Percentiles rank a stretch among this genome's conserved stretches.
Evolutionary conservation across 2,113 vertebrate genomes (phyloP).

Genomic region (Thalassoma bifasciatum): DNA sequence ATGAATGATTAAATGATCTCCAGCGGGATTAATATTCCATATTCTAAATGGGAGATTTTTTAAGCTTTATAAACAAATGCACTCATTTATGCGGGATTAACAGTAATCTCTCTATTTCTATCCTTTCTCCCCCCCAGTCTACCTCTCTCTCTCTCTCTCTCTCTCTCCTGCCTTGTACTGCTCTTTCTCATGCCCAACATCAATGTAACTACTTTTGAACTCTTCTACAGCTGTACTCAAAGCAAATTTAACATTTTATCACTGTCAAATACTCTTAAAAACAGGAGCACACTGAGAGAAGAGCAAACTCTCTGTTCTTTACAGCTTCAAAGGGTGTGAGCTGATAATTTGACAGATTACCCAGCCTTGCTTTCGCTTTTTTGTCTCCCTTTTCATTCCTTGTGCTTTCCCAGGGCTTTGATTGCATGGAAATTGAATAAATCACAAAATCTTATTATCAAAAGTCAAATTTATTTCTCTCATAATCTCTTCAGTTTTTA

Average conservation of each 20-base stretch:
- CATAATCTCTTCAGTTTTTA: constrained; percentile 45
- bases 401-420: constrained; percentile 10
- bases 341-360: constrained; percentile 47
- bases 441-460: background rate
- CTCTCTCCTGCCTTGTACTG: constrained; percentile 32
- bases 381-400: constrained; percentile 8
- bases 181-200: constrained; percentile 15
- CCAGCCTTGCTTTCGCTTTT: constrained; percentile 14
- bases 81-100: constrained; percentile 85
- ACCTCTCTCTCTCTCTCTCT: constrained; percentile 10
- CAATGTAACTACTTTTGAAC: constrained; percentile 31
- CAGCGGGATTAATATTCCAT: constrained; percentile 85
- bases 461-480: constrained; percentile 37
- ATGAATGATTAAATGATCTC: constrained; percentile 82
- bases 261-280: background rate
- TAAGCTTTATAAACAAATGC: constrained; percentile 87
- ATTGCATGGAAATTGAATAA: background rate
- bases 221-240: background rate
- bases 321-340: constrained; percentile 17
- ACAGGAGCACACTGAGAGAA: constrained; percentile 1
- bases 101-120: constrained; percentile 84
- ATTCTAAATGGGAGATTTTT: constrained; percentile 86
- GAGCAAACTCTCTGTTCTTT: background rate
- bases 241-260: constrained; percentile 1
- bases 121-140: constrained; percentile 57